Evolutionary conservation across 2,797 vertebrate species (phyloP).

Genomic region (Lerista edwardsae): DNA sequence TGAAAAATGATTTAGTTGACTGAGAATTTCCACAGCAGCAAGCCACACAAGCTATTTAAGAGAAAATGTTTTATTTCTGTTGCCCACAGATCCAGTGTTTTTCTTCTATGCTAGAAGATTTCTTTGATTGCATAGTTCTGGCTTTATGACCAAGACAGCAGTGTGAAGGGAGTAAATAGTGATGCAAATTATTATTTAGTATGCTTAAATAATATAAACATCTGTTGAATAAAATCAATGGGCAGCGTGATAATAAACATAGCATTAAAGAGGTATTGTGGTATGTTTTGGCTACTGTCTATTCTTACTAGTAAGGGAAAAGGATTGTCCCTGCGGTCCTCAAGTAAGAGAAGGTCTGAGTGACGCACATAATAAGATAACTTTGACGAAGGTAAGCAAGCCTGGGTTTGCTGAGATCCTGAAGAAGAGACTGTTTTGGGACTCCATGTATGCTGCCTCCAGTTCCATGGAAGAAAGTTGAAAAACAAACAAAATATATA

Average conservation of each 20-base stretch:
- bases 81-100: not conserved
- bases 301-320: not conserved
- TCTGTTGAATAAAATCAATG: not conserved
- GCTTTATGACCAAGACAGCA: not conserved
- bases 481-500: not conserved
- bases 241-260: not conserved
- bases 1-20: too few relatives aligned
- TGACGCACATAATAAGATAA: not conserved
- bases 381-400: not conserved
- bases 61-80: too few relatives aligned
- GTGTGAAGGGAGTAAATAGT: not conserved
- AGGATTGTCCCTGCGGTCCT: not conserved
- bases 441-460: not conserved
- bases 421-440: not conserved
- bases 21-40: too few relatives aligned
- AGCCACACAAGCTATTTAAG: too few relatives aligned
- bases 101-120: too few relatives aligned
- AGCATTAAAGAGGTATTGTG: not conserved
- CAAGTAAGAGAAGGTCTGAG: not conserved
- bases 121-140: not conserved
- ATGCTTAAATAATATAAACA: not conserved
- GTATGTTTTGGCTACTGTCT: not conserved
- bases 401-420: not conserved
- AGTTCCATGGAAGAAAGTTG: not conserved
- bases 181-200: not conserved